Base-by-base conservation (phyloP, 2,797 vertebrate species). In the Sebastolobus alascanus region DNA sequence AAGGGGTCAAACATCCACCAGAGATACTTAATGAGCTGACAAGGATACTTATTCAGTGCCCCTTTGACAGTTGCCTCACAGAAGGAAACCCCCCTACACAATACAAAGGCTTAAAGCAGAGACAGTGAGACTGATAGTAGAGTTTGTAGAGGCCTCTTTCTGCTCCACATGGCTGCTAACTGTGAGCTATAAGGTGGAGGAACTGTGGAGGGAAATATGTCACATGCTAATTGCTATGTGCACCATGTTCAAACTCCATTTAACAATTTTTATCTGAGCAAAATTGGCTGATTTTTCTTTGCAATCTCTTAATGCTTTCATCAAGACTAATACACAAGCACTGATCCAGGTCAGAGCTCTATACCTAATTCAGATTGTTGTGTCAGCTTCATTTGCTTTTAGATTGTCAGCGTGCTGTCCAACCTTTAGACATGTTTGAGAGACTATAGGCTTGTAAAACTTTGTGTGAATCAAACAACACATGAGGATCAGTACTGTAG, bases 11-110 rank as follows among this genome's bases (percentile, higher is more conserved):
- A 77, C 43, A 38, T 59, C 37, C 73, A 74, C 25, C 77, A 69
- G 27, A 75, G 67, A 58, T 50, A 60, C 55, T 73, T 85, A 81
- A 83, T 74, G 75, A 87, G 65, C 77, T 52, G 60, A 68, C 35
- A 68, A 66, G 18, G 31, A 60, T 14, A 43, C 22, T 38, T 12
- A 31, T 13, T 64, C 37, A 25, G 8, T 68, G 37, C 11, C n/a
- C 3, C 72, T 70, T 40, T 76, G 67, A 68, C 60, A 68, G 50
- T 25, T 31, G 71, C 35, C 35, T 56, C 43, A 67, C 27, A 58
- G 25, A 33, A 8, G 20, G 50, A 54, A 52, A 54, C 0, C 4
- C 3, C 20, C 29, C 50, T 79, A 38, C 55, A 66, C 22, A 66
- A 40, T 60, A 66, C 22, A 60, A 40, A 79, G 6, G 8, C 65